Conservation (phyloP, 1,140 invertebrate genomes). For the Zaprionus inermis region DNA sequence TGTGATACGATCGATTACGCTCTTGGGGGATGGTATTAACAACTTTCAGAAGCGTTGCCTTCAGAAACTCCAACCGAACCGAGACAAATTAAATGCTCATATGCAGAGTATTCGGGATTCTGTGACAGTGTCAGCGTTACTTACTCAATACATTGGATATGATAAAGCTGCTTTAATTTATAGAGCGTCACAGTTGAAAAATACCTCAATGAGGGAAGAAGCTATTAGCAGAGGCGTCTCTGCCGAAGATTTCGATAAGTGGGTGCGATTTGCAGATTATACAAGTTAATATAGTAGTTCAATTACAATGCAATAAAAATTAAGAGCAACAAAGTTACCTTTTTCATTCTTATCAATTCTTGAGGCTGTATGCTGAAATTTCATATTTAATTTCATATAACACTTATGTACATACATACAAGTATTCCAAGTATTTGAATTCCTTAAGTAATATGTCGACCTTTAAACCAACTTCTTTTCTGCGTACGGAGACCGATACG, state of each 20-base stretch:
- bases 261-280: too few species aligned
- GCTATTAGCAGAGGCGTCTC: slow-evolving; percentile 95
- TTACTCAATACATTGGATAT: slow-evolving; percentile 99
- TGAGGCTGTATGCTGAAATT: too few species aligned
- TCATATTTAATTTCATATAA: not conserved
- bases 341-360: not conserved
- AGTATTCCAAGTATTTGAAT: not conserved
- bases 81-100: slow-evolving; percentile 89
- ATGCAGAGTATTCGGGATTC: slow-evolving; percentile 91
- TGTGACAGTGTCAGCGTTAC: slow-evolving; percentile 98
- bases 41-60: slow-evolving; percentile 98
- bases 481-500: slow-evolving; percentile 92
- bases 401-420: not conserved
- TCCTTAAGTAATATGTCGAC: not conserved
- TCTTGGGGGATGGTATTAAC: slow-evolving; percentile 92
- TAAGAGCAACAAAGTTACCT: slow-evolving; percentile 1
- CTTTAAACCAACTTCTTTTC: not conserved
- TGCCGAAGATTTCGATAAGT: slow-evolving; percentile 94
- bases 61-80: slow-evolving; percentile 94
- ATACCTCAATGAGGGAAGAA: slow-evolving; percentile 93
- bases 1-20: slow-evolving; percentile 94
- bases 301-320: not conserved
- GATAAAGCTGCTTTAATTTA: slow-evolving; percentile 98
- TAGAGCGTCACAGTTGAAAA: slow-evolving; percentile 97
- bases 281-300: not conserved